phyloP scores from a whole-genome alignment of 2,888 invertebrate genomes.

The Perdita meconis region DNA sequence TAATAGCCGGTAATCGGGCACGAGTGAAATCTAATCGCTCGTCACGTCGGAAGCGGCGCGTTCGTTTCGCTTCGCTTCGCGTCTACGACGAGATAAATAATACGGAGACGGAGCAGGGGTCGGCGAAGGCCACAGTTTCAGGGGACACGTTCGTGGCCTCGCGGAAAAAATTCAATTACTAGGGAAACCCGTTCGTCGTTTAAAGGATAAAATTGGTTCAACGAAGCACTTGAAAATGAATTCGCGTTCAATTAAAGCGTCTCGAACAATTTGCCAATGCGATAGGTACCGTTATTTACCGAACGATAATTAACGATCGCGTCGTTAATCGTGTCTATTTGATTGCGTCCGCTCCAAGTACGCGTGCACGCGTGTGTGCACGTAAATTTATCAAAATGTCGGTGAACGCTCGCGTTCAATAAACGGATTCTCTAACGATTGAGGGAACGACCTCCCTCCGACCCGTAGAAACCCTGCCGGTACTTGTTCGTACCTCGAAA shows the following conservation, averaged over 20 bases:
- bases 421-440: constrained; percentile 56
- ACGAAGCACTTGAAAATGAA: constrained; percentile 64
- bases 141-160: background rate
- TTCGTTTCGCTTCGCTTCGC: background rate
- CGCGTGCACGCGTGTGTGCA: constrained; percentile 43
- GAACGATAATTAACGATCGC: constrained; percentile 75
- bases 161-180: constrained; percentile 29
- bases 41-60: background rate
- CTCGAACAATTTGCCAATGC: constrained; percentile 67
- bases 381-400: constrained; percentile 64
- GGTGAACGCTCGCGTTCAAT: constrained; percentile 60
- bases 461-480: background rate
- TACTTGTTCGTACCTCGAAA: too few species aligned
- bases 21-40: constrained; percentile 31
- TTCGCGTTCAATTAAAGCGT: constrained; percentile 69
- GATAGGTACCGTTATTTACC: constrained; percentile 71
- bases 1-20: constrained; percentile 25
- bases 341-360: constrained; percentile 59
- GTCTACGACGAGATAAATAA: background rate
- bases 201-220: constrained; percentile 48
- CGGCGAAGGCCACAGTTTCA: background rate
- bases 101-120: background rate
- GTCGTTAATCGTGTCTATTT: constrained; percentile 73
- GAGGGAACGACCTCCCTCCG: constrained; percentile 8
- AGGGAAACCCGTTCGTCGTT: background rate